A percentile compares a stretch with the other conserved stretches of the same genome.
These are phyloP conservation scores for Equus przewalskii DNA, from an alignment of 2,113 vertebrate species.

Conservation along the genomic window DNA sequence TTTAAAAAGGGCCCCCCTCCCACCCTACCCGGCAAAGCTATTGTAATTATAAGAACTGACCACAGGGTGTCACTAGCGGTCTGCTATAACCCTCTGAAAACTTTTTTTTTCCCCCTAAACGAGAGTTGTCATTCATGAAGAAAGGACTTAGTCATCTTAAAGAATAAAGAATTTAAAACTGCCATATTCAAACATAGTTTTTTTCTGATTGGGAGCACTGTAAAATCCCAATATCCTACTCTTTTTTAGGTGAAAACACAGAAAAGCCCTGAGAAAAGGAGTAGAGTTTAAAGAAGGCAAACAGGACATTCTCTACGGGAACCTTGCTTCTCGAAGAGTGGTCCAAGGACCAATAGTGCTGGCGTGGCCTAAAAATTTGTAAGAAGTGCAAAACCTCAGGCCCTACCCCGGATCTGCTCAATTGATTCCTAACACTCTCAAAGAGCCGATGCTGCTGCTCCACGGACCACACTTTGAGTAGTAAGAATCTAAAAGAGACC, in stretches of 20 bases:
- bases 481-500: neutral
- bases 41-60: neutral
- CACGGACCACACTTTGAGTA: neutral
- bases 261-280: neutral
- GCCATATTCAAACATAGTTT: neutral
- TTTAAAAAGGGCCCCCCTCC: neutral
- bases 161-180: neutral
- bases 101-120: fast-evolving
- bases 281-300: neutral
- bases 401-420: neutral
- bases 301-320: neutral
- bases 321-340: neutral
- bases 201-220: neutral
- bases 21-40: neutral
- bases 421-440: neutral
- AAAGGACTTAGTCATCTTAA: neutral
- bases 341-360: neutral
- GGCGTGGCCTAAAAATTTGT: neutral
- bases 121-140: neutral
- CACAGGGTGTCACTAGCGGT: constrained; percentile 46
- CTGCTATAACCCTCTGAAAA: neutral
- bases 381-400: neutral
- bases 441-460: neutral
- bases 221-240: neutral
- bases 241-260: neutral